Conservation (phyloP, 2,113 vertebrate species). For the Sarotherodon lohbergeri region DNA sequence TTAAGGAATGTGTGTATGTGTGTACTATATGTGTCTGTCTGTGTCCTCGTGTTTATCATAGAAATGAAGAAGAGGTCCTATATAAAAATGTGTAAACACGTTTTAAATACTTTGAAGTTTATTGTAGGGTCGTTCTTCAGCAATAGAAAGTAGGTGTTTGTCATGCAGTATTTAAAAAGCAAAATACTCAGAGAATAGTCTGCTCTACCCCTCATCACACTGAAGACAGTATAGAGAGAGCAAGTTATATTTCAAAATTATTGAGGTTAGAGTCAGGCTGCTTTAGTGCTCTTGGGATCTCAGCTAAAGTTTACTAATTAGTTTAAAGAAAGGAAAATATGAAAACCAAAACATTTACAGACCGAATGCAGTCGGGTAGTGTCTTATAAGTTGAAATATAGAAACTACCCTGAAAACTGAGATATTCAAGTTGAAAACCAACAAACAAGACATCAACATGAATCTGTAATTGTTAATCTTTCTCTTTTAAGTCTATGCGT, state of each 20-base stretch:
- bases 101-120: background rate
- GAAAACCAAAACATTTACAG: background rate
- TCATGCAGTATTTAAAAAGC: background rate
- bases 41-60: background rate
- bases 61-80: background rate
- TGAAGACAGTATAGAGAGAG: background rate
- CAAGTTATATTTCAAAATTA: background rate
- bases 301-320: background rate
- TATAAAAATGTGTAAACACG: background rate
- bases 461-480: background rate
- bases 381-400: background rate
- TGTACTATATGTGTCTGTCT: background rate
- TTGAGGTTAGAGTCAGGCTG: background rate
- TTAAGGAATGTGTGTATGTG: background rate
- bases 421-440: background rate
- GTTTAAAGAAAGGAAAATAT: background rate
- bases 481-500: background rate
- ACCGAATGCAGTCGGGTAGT: background rate
- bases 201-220: background rate
- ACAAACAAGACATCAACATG: background rate
- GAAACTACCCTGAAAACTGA: background rate
- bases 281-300: background rate
- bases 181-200: background rate
- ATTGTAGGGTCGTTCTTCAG: background rate
- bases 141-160: background rate